These are phyloP conservation scores for Aporophyla nigra DNA, from an alignment of 2,888 invertebrate genomes.

Conservation along the genomic window DNA sequence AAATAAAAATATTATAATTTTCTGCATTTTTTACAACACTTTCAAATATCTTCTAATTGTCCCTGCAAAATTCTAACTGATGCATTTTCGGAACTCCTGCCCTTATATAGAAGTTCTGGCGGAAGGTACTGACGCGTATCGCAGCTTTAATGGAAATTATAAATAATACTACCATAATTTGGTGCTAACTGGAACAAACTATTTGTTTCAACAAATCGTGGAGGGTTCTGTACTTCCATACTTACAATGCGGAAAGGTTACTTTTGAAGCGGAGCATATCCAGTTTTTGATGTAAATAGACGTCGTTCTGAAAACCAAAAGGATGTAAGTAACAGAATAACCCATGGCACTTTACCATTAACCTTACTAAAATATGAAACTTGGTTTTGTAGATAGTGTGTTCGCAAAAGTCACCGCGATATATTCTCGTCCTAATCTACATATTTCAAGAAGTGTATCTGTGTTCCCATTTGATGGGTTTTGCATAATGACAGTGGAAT, in stretches of 20 bases:
- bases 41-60: not conserved
- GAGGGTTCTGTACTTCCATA: slow-evolving; percentile 45
- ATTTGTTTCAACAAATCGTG: slow-evolving; percentile 61
- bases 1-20: slow-evolving; percentile 67
- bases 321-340: not conserved
- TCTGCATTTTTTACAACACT: slow-evolving; percentile 63
- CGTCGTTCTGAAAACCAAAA: not conserved
- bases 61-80: slow-evolving; percentile 27
- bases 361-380: not conserved
- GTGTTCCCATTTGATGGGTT: not conserved
- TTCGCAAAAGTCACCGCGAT: not conserved
- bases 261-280: too few relatives aligned
- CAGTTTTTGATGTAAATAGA: not conserved
- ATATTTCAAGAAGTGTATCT: not conserved
- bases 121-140: slow-evolving; percentile 68
- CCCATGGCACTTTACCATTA: not conserved
- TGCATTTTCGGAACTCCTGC: slow-evolving; percentile 18
- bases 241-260: slow-evolving; percentile 6
- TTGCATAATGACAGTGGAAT: not conserved
- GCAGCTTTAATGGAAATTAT: slow-evolving; percentile 67
- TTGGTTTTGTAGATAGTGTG: not conserved
- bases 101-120: slow-evolving; percentile 63
- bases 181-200: slow-evolving; percentile 64
- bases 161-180: slow-evolving; percentile 70
- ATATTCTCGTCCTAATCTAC: not conserved